Conservation (phyloP, 2,113 vertebrate species). For the Heterocephalus glaber region DNA sequence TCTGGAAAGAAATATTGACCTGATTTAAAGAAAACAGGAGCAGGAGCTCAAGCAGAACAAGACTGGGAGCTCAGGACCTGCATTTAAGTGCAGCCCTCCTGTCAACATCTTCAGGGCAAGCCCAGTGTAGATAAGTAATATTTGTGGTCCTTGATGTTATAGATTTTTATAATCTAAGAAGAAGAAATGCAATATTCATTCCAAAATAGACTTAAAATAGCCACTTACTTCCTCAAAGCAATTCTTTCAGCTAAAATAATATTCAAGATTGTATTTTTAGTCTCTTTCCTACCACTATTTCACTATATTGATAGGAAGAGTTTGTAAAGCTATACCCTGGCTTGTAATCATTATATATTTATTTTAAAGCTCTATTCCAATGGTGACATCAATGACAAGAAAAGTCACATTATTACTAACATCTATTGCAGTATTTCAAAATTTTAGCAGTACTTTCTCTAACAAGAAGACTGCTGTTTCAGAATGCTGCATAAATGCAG, state of each 20-base stretch:
- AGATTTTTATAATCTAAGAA: not conserved
- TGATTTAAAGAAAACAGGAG: not conserved
- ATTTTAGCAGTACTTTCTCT: not conserved
- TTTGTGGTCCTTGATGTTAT: not conserved
- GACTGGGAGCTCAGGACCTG: not conserved
- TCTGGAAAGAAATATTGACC: not conserved
- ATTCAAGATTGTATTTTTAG: not conserved
- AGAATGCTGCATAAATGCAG: not conserved
- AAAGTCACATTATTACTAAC: not conserved
- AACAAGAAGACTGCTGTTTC: not conserved
- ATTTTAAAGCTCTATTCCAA: not conserved
- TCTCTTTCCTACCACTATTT: not conserved
- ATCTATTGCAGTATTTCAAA: not conserved
- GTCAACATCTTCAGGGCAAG: not conserved
- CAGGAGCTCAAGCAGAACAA: not conserved
- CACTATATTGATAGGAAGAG: not conserved
- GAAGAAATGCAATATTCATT: not conserved
- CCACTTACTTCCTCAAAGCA: not conserved
- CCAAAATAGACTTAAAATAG: constrained; percentile 6
- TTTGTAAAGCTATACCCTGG: not conserved
- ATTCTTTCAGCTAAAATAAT: not conserved
- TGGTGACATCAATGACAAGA: not conserved
- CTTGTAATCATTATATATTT: not conserved
- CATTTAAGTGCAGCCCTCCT: not conserved
- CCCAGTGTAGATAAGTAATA: not conserved